Percentiles rank a stretch among this genome's conserved stretches.
Conservation (phyloP, 2,888 invertebrate species). For the Gymnocheta viridis region DNA sequence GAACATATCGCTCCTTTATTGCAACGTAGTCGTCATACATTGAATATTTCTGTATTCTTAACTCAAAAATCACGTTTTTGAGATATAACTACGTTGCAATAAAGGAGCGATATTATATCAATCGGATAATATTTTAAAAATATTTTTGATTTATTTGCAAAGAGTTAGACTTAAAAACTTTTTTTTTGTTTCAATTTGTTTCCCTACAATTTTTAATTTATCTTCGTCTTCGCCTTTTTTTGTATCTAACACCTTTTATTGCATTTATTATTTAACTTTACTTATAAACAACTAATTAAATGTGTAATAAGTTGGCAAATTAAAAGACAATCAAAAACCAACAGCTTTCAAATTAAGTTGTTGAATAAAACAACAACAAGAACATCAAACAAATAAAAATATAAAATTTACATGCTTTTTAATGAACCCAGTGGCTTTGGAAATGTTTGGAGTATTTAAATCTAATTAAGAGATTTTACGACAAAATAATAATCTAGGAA, state of each 20-base stretch:
- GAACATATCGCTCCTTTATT: too few relatives aligned
- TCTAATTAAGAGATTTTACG: slow-evolving; percentile 24
- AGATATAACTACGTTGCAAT: too few relatives aligned
- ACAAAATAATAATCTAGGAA: neutral
- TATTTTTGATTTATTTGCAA: too few relatives aligned
- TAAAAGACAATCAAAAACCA: slow-evolving; percentile 17
- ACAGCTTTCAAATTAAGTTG: slow-evolving; percentile 1
- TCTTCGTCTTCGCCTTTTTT: too few relatives aligned
- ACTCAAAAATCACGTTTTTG: too few relatives aligned
- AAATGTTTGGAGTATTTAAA: slow-evolving; percentile 1
- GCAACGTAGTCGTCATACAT: too few relatives aligned
- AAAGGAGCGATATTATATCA: too few relatives aligned
- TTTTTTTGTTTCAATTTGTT: too few relatives aligned
- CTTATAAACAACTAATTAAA: neutral
- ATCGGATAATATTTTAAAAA: too few relatives aligned
- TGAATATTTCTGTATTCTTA: too few relatives aligned
- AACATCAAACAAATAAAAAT: neutral
- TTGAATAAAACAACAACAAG: neutral
- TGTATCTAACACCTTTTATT: neutral
- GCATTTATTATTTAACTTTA: neutral
- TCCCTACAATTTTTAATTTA: too few relatives aligned
- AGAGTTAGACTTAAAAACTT: too few relatives aligned
- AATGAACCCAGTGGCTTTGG: slow-evolving; percentile 6
- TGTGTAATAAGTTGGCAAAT: slow-evolving; percentile 1
- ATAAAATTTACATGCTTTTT: neutral